Conservation (phyloP, 1,140 invertebrate species). For the Pseudomyrmex flavicornis region DNA sequence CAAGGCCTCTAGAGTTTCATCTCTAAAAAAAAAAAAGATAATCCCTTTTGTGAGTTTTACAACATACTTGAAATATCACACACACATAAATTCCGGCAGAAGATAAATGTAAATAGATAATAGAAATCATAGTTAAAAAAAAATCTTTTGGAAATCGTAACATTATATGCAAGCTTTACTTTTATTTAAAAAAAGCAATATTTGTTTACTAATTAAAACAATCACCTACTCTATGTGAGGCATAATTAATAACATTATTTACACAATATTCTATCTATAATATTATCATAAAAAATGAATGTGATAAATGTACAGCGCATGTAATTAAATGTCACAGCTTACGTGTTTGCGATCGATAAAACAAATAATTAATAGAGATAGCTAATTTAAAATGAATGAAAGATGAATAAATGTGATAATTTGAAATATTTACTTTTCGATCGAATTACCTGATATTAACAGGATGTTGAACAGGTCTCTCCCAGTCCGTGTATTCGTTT, state of each 20-base stretch:
- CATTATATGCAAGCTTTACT: no score
- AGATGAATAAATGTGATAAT: not conserved
- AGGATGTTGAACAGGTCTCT: conserved; percentile 95
- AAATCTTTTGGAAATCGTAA: not conserved
- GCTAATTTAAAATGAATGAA: not conserved
- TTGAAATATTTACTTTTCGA: not conserved
- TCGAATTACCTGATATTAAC: conserved; percentile 91
- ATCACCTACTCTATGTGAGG: no score
- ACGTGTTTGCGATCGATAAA: not conserved
- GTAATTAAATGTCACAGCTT: no score
- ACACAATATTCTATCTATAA: no score
- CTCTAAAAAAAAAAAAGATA: conserved; percentile 86
- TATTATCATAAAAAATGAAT: no score
- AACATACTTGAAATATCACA: conserved; percentile 1
- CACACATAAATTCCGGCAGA: not conserved
- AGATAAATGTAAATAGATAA: conserved; percentile 19
- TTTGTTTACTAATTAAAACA: not conserved
- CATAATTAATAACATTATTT: no score
- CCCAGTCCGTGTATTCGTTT: conserved; percentile 99
- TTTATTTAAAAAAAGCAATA: no score
- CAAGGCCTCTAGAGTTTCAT: conserved; percentile 96
- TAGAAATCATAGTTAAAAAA: not conserved
- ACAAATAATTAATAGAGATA: not conserved
- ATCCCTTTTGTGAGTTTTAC: not conserved
- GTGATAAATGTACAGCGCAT: no score